These are phyloP conservation scores for Tipula vernalis DNA, from an alignment of 2,888 invertebrate genomes.

Conservation along the genomic window DNA sequence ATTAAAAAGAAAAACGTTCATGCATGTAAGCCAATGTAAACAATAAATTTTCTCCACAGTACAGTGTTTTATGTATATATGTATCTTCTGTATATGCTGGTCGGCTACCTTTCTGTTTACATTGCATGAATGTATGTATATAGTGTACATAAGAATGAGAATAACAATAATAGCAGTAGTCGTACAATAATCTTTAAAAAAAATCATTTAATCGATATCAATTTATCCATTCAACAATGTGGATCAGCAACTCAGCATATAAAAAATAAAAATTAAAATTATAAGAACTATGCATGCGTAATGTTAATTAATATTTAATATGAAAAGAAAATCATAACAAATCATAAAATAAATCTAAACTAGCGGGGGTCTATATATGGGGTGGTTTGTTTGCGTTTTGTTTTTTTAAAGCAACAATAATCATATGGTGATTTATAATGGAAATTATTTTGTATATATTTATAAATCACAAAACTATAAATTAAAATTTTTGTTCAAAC, in stretches of 20 bases:
- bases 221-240: not conserved
- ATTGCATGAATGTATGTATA: not conserved
- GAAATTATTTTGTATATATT: not conserved
- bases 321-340: not conserved
- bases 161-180: not conserved
- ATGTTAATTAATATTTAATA: not conserved
- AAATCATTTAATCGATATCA: not conserved
- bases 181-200: not conserved
- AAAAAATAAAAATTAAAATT: not conserved
- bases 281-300: not conserved
- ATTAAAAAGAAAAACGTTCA: not conserved
- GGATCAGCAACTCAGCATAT: not conserved
- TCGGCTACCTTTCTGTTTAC: not conserved
- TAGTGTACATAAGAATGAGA: not conserved
- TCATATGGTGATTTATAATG: not conserved
- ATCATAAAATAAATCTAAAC: not conserved
- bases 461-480: not conserved
- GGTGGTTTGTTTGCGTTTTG: not conserved
- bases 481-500: not conserved
- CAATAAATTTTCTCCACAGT: not conserved
- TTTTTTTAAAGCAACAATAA: not conserved
- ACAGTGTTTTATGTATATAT: not conserved
- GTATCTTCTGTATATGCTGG: not conserved
- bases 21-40: slow-evolving; percentile 4
- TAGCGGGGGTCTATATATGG: not conserved